Percentiles rank a stretch among this genome's conserved stretches.
Evolutionary conservation across 2,797 vertebrate species (phyloP).

Genomic region (Sandelia bainsii): DNA sequence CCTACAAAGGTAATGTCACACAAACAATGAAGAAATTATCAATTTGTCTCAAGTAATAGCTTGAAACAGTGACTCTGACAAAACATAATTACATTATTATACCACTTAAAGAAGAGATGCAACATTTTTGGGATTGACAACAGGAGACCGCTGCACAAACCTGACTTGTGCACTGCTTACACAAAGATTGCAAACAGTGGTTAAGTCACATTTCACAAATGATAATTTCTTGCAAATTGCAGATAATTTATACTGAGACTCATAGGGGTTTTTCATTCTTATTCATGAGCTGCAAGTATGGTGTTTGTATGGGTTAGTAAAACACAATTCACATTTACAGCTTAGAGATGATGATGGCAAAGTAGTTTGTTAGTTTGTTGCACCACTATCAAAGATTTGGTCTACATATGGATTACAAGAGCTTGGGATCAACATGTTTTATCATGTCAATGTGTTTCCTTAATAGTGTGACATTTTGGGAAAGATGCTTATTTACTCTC

Average conservation of each 20-base stretch:
- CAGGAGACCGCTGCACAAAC: not conserved
- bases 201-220: not conserved
- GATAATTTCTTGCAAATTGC: not conserved
- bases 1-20: not conserved
- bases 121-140: not conserved
- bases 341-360: not conserved
- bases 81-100: not conserved
- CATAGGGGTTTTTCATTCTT: not conserved
- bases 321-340: not conserved
- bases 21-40: not conserved
- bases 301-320: not conserved
- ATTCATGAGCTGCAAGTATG: not conserved
- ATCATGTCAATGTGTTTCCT: not conserved
- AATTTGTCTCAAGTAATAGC: not conserved
- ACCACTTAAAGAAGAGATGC: not conserved
- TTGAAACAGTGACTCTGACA: not conserved
- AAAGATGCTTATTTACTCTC: not conserved
- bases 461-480: not conserved
- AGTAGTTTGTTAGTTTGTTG: not conserved
- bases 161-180: too few relatives aligned
- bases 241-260: not conserved
- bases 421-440: not conserved
- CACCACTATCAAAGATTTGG: constrained; percentile 1
- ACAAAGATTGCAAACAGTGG: too few relatives aligned
- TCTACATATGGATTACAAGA: not conserved